Evolutionary conservation across 2,888 invertebrate species (phyloP).

Genomic region (Acanthosepion esculentum): DNA sequence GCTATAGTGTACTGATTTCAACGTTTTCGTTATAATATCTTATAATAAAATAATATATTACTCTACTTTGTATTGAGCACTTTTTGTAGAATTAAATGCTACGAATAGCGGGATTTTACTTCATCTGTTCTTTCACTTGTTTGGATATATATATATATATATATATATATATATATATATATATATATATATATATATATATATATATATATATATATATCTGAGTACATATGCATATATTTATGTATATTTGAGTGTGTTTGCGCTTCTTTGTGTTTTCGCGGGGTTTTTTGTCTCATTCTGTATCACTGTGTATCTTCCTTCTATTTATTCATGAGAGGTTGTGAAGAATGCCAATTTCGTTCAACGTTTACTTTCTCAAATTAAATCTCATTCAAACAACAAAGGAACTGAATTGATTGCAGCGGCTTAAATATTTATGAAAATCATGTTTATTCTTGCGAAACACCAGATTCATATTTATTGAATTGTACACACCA

Average conservation of each 20-base stretch:
- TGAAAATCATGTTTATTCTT: neutral
- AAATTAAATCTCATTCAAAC: neutral
- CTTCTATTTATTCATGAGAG: neutral
- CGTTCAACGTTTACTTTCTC: neutral
- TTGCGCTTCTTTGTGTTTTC: no score
- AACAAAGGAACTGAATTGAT: constrained; percentile 12
- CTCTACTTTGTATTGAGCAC: no score
- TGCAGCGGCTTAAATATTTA: constrained; percentile 17
- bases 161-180: neutral
- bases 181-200: constrained; percentile 37
- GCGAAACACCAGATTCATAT: neutral
- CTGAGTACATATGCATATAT: neutral
- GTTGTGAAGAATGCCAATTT: neutral
- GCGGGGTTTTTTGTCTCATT: neutral
- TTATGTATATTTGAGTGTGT: neutral
- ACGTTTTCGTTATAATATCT: no score
- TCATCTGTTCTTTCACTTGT: no score
- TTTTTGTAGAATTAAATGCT: no score
- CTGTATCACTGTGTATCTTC: neutral
- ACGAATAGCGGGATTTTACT: no score
- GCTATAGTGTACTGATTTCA: no score
- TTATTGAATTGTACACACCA: neutral
- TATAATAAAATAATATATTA: no score
- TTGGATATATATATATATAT: no score
- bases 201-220: neutral